Conservation (phyloP, 1,140 invertebrate genomes). For the Eubasilissa regina region DNA sequence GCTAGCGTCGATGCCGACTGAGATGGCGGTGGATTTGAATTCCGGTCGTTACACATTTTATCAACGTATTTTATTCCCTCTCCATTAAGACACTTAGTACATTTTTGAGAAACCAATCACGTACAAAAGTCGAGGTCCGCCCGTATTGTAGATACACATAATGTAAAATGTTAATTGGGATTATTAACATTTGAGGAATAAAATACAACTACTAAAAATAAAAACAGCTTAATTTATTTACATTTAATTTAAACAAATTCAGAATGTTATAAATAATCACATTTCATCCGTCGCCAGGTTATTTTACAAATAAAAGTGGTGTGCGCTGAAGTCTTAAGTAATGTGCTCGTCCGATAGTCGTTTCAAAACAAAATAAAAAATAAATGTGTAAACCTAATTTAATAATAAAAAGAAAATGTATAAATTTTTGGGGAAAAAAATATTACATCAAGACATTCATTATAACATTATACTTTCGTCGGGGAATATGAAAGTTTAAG, state of each 20-base stretch:
- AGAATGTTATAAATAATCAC: constrained; percentile 45
- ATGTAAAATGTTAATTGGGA: no score
- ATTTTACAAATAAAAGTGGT: constrained; percentile 23
- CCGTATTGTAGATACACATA: no score
- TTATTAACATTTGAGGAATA: neutral
- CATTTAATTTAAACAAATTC: constrained; percentile 47
- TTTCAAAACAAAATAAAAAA: constrained; percentile 12
- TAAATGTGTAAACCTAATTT: neutral
- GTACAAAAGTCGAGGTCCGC: no score
- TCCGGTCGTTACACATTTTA: no score
- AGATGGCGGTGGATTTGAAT: no score
- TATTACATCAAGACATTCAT: no score
- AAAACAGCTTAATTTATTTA: constrained; percentile 38
- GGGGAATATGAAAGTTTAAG: neutral
- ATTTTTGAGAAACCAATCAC: no score
- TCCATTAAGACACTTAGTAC: no score
- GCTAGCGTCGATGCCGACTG: no score
- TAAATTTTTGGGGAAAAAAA: neutral
- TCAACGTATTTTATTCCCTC: no score
- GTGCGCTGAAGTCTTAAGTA: constrained; percentile 10
- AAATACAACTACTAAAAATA: neutral
- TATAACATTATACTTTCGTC: no score
- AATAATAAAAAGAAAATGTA: neutral
- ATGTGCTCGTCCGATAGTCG: neutral
- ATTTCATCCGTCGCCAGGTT: constrained; percentile 17